Evolutionary conservation across 2,888 invertebrate genomes (phyloP), one percentile per base, ranked within the genome.

Genomic region (Diarsia mendica): DNA sequence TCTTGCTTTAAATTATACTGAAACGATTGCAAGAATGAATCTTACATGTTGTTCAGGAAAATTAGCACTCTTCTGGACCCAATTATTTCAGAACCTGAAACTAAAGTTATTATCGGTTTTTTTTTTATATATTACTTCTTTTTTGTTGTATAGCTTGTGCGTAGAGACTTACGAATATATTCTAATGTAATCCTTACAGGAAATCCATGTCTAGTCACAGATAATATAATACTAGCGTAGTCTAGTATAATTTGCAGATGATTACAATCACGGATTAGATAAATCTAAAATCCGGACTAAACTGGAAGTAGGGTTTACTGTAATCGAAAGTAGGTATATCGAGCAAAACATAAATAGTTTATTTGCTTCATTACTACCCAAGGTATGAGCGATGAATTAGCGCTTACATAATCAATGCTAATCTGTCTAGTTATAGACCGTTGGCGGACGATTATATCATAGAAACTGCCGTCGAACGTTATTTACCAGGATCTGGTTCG

Each of bases 321-420:
- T 71, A 44, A 44, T 61, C 23, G 13, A 61, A 73, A 66, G 18
- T 61, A 58, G 49, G 23, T 15, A 64, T 33, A 51, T 39, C 15
- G 33, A 44, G 51, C 33, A 58, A 76, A 58, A 76, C 60, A 60
- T 67, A 58, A n/a, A 53, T 46, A n/a, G 51, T 73, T n/a, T 53
- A 64, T 55, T 60, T 63, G 23, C 69, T 73, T 70, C 66, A 79
- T 83, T 83, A 60, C 67, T 66, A 46, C 28, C 63, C 55, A 74
- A 58, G 44, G 60, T 79, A 81, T 64, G 79, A 67, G 67, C 44
- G 79, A 67, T 70, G 58, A 60, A 83, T 81, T 83, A 81, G 33
- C 80, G 74, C 74, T 64, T 67, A 18, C 46, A 33, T 80, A 80
- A 74, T 81, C 60, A 74, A 70, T 64, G 74, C 74, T 83, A 81